Percentiles rank a stretch among this genome's conserved stretches.
Evolutionary conservation across 2,113 vertebrate species (phyloP).

Genomic region (Baryphthengus martii): DNA sequence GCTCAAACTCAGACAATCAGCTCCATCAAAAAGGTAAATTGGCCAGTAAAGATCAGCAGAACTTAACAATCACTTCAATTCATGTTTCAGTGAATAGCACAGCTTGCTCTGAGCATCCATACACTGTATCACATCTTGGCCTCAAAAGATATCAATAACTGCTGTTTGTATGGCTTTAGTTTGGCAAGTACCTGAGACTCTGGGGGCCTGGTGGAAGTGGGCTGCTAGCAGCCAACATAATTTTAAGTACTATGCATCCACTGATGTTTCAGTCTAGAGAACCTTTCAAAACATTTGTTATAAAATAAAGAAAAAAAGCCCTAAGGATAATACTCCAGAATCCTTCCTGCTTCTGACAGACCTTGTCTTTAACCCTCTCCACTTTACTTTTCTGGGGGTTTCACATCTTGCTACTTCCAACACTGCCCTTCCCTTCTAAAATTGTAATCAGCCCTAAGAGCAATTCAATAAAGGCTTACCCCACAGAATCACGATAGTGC

Average conservation of each 20-base stretch:
- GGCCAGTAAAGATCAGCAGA: not conserved
- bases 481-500: not conserved
- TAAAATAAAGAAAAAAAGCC: not conserved
- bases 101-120: not conserved
- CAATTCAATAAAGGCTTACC: not conserved
- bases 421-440: not conserved
- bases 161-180: not conserved
- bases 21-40: not conserved
- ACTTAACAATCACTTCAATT: not conserved
- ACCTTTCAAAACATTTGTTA: not conserved
- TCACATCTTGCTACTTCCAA: not conserved
- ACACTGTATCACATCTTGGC: not conserved
- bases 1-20: not conserved
- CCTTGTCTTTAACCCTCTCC: not conserved
- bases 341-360: not conserved
- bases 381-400: not conserved
- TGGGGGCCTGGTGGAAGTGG: not conserved
- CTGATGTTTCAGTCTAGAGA: not conserved
- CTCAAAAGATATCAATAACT: not conserved
- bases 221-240: not conserved
- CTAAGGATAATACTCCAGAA: not conserved
- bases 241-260: not conserved
- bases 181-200: not conserved
- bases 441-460: not conserved
- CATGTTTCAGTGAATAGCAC: not conserved